Conservation (phyloP, 2,888 invertebrate genomes). For the Ommatoiulus sabulosus region DNA sequence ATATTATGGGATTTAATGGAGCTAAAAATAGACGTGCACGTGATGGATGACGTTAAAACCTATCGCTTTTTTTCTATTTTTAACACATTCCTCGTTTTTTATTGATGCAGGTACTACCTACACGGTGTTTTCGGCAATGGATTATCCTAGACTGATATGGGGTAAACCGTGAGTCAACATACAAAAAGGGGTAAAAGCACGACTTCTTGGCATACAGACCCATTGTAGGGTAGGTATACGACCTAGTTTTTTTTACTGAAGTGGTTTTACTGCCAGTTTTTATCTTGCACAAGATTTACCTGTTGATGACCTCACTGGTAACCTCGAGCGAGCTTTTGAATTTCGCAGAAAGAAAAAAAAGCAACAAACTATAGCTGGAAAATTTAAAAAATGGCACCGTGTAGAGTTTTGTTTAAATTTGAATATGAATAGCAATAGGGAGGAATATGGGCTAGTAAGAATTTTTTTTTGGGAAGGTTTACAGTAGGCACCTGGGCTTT, state of each 20-base stretch:
- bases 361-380: neutral
- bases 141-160: neutral
- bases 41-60: neutral
- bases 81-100: slow-evolving; percentile 2
- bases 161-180: neutral
- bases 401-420: neutral
- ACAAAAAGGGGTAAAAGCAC: neutral
- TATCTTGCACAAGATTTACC: slow-evolving; percentile 16
- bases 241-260: neutral
- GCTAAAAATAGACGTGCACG: neutral
- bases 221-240: neutral
- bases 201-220: neutral
- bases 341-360: neutral
- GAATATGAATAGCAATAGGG: neutral
- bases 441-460: no score
- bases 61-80: slow-evolving; percentile 1
- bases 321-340: neutral
- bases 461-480: no score
- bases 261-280: neutral
- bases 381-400: neutral
- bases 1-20: neutral
- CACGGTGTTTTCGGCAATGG: neutral
- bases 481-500: no score
- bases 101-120: neutral
- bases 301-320: neutral